These are phyloP conservation scores for Champsocephalus gunnari DNA, from an alignment of 2,797 vertebrate species.

Conservation along the genomic window DNA sequence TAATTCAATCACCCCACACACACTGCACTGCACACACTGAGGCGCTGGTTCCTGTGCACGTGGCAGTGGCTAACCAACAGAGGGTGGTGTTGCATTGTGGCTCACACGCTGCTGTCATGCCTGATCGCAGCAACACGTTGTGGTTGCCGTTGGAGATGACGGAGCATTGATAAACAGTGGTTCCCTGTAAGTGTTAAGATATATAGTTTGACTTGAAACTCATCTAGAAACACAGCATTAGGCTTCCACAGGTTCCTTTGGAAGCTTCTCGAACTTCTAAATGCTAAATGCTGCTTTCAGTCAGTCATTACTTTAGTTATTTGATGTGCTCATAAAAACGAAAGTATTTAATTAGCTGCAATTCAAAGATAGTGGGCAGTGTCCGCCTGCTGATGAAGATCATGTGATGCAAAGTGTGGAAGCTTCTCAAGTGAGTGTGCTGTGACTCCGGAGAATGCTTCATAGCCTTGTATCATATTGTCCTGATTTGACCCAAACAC, in stretches of 20 bases:
- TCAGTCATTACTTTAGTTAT: not conserved
- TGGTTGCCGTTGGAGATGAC: conserved; percentile 43
- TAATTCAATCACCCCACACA: not conserved
- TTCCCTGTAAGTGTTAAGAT: not conserved
- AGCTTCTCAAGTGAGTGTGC: not conserved
- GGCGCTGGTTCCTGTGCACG: conserved; percentile 41
- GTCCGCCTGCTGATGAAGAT: not conserved
- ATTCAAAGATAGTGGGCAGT: not conserved
- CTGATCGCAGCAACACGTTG: conserved; percentile 35
- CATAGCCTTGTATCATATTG: too few species aligned
- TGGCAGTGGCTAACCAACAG: conserved; percentile 76
- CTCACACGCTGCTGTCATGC: conserved; percentile 56
- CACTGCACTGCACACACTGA: not conserved
- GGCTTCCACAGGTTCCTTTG: not conserved
- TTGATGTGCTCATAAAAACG: not conserved
- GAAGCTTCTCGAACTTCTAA: not conserved
- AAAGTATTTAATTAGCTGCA: not conserved
- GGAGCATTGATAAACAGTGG: conserved; percentile 16
- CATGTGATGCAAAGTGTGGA: not conserved
- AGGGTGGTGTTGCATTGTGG: conserved; percentile 85
- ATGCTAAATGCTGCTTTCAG: not conserved
- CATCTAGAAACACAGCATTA: too few species aligned
- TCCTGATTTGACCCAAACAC: not conserved
- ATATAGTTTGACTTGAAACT: too few species aligned
- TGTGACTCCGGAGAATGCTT: not conserved